These are phyloP conservation scores for Parnassius glacialis DNA, from an alignment of 2,888 invertebrate species.

Conservation along the genomic window DNA sequence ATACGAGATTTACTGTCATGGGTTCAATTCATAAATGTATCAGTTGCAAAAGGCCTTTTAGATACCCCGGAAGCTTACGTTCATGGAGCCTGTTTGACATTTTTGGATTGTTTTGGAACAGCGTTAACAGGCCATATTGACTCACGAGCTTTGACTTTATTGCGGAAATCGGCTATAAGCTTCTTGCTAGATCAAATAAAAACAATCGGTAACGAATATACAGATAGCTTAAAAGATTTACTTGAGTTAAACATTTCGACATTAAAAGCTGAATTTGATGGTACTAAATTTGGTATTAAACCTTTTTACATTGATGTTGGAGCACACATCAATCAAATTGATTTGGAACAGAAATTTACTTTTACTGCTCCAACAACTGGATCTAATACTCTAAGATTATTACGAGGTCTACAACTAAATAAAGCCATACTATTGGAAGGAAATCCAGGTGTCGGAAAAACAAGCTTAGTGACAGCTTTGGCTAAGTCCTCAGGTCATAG, in stretches of 20 bases:
- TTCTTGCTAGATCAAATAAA: conserved; percentile 81
- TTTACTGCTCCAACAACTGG: conserved; percentile 90
- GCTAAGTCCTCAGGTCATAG: conserved; percentile 91
- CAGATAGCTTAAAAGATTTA: conserved; percentile 51
- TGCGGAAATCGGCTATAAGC: conserved; percentile 75
- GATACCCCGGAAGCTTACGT: conserved; percentile 85
- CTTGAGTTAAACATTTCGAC: conserved; percentile 53
- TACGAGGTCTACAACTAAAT: conserved; percentile 93
- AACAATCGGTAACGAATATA: conserved; percentile 57
- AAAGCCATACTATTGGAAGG: conserved; percentile 98
- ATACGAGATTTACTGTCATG: conserved; percentile 96
- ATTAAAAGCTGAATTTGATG: conserved; percentile 57
- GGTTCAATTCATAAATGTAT: conserved; percentile 92
- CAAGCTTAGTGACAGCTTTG: conserved; percentile 94
- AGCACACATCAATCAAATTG: conserved; percentile 37
- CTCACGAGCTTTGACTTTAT: conserved; percentile 63
- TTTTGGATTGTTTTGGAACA: conserved; percentile 94
- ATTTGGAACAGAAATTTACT: conserved; percentile 77
- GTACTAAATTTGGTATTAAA: conserved; percentile 84
- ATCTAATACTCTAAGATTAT: conserved; percentile 89
- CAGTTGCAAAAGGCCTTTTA: conserved; percentile 63
- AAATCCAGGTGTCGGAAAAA: conserved; percentile 99
- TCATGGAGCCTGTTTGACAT: conserved; percentile 95
- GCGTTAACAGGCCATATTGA: conserved; percentile 88
- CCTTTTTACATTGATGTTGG: conserved; percentile 88